Conservation (phyloP, 2,888 invertebrate genomes). For the Synergus gifuensis region DNA sequence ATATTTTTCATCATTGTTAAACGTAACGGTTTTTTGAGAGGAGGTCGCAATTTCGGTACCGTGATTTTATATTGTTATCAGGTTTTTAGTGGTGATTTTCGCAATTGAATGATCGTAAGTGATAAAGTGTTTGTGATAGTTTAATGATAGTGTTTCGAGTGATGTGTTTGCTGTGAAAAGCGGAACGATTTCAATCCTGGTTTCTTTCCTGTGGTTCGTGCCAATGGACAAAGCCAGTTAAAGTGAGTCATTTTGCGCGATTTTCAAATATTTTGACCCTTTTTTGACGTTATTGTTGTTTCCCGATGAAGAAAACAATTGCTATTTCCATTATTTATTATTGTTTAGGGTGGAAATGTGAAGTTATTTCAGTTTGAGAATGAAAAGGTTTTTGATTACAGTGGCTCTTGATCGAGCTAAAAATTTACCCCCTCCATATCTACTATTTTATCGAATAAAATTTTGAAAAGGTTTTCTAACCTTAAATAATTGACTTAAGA, state of each 20-base stretch:
- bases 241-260: not conserved
- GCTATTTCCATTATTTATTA: not conserved
- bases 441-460: too few relatives aligned
- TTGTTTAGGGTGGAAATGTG: not conserved
- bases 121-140: not conserved
- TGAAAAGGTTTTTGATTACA: too few relatives aligned
- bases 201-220: slow-evolving; percentile 16
- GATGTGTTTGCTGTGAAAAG: not conserved
- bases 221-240: not conserved
- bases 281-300: not conserved
- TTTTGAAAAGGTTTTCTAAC: not conserved
- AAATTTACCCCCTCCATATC: too few relatives aligned
- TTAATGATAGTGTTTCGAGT: not conserved
- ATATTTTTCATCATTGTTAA: not conserved
- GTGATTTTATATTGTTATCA: not conserved
- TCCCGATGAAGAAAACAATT: not conserved
- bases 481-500: not conserved
- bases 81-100: not conserved
- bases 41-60: not conserved
- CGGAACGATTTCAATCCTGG: slow-evolving; percentile 9
- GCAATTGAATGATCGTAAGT: not conserved
- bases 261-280: not conserved
- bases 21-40: not conserved
- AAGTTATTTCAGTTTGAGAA: not conserved
- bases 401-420: too few relatives aligned